A percentile compares a stretch with the other conserved stretches of the same genome.
These are phyloP conservation scores for Oriolus oriolus DNA, from an alignment of 2,113 vertebrate species.

Conservation along the genomic window DNA sequence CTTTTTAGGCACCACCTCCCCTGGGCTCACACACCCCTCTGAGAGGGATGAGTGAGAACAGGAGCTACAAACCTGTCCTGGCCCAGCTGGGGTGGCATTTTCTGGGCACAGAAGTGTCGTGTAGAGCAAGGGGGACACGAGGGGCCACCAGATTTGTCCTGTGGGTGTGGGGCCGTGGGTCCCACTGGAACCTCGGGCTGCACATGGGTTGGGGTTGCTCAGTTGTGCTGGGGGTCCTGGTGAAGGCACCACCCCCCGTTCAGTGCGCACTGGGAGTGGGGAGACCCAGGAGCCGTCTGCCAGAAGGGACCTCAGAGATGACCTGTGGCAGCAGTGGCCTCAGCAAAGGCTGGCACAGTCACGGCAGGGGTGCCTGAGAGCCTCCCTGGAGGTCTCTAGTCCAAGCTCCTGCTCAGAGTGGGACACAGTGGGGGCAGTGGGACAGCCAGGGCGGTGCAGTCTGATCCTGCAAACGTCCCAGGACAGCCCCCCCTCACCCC, in stretches of 20 bases:
- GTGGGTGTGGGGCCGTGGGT: not conserved
- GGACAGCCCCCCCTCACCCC: not conserved
- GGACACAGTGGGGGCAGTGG: too few relatives aligned
- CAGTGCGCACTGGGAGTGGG: accelerated
- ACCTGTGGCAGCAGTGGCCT: not conserved
- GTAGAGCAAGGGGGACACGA: not conserved
- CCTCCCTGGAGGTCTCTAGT: not conserved
- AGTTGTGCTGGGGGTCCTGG: not conserved
- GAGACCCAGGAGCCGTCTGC: not conserved
- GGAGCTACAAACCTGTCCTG: not conserved
- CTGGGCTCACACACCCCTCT: not conserved
- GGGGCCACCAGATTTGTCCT: not conserved
- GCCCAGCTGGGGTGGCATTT: not conserved
- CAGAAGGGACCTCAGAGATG: not conserved
- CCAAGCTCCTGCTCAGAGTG: not conserved
- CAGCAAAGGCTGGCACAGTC: not conserved
- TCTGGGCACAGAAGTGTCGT: not conserved
- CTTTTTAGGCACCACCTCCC: too few relatives aligned
- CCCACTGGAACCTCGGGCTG: not conserved
- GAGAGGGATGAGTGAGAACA: not conserved
- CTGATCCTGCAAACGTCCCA: not conserved
- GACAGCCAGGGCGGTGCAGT: accelerated
- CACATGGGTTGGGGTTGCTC: accelerated
- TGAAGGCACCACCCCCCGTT: accelerated
- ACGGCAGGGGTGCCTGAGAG: not conserved